Conservation (phyloP, 2,113 vertebrate species). For the Ondatra zibethicus region DNA sequence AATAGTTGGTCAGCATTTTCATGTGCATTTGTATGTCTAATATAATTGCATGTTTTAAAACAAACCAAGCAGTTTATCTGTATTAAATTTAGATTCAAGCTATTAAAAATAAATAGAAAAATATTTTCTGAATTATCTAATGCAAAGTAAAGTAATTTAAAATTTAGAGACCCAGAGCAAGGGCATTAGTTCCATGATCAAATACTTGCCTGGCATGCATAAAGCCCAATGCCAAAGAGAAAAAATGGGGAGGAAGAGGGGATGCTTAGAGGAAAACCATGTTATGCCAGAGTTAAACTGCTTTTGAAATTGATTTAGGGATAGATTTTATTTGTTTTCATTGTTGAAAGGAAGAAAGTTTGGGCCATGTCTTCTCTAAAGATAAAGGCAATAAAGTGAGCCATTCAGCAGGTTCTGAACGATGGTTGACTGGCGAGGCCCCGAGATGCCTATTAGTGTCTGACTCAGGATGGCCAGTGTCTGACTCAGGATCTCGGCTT, state of each 20-base stretch:
- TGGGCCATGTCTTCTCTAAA: not conserved
- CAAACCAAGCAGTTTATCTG: slow-evolving; percentile 31
- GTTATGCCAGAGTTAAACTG: not conserved
- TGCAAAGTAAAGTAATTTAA: slow-evolving; percentile 6
- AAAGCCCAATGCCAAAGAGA: not conserved
- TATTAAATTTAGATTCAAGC: slow-evolving; percentile 59
- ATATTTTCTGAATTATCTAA: not conserved
- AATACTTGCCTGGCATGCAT: not conserved
- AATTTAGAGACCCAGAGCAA: not conserved
- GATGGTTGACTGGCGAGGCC: fast-evolving
- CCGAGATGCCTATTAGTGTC: fast-evolving
- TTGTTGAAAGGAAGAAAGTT: not conserved
- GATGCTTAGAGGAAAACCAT: not conserved
- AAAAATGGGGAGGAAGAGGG: not conserved
- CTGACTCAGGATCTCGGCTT: not conserved
- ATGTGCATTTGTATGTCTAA: slow-evolving; percentile 34
- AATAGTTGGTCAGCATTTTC: slow-evolving; percentile 43
- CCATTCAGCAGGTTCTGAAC: not conserved
- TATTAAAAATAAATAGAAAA: slow-evolving; percentile 5
- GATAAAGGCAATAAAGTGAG: not conserved
- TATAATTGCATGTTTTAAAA: slow-evolving; percentile 56
- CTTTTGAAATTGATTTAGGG: not conserved
- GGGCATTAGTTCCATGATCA: not conserved
- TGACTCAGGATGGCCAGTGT: fast-evolving
- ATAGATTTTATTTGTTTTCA: not conserved